Conservation (phyloP, 2,797 vertebrate genomes). For the Falco naumanni region DNA sequence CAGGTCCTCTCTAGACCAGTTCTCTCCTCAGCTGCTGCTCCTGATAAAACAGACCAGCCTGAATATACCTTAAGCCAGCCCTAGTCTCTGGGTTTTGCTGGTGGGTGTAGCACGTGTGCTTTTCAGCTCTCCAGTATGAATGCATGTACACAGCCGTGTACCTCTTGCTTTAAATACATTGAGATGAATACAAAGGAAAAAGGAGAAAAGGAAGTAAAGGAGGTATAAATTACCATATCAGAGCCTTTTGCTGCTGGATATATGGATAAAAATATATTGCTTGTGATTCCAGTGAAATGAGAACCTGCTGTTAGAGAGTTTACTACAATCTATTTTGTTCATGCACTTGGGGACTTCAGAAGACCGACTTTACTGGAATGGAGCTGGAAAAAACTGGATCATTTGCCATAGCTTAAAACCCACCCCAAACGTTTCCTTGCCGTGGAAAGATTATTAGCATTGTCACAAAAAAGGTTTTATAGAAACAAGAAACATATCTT, state of each 20-base stretch:
- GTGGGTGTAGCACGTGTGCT: not conserved
- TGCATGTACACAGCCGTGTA: not conserved
- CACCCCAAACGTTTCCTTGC: rapidly evolving
- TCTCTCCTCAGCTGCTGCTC: not conserved
- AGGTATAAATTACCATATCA: conserved; percentile 38
- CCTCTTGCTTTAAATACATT: not conserved
- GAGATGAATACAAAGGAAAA: not conserved
- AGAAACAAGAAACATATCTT: not conserved
- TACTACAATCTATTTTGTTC: not conserved
- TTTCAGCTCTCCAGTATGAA: not conserved
- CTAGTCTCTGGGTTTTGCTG: not conserved
- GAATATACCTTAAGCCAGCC: not conserved
- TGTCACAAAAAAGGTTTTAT: not conserved
- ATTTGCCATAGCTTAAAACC: not conserved
- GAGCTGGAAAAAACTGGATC: not conserved
- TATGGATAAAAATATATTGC: not conserved
- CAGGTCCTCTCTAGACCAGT: not conserved
- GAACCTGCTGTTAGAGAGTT: not conserved
- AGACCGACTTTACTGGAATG: not conserved
- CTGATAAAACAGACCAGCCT: not conserved
- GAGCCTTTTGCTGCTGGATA: not conserved
- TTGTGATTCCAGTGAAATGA: conserved; percentile 3
- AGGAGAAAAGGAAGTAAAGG: not conserved
- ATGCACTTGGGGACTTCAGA: not conserved
- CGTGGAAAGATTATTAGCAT: not conserved